Evolutionary conservation across 2,113 vertebrate species (phyloP).

Genomic region (Syrmaticus mikado): DNA sequence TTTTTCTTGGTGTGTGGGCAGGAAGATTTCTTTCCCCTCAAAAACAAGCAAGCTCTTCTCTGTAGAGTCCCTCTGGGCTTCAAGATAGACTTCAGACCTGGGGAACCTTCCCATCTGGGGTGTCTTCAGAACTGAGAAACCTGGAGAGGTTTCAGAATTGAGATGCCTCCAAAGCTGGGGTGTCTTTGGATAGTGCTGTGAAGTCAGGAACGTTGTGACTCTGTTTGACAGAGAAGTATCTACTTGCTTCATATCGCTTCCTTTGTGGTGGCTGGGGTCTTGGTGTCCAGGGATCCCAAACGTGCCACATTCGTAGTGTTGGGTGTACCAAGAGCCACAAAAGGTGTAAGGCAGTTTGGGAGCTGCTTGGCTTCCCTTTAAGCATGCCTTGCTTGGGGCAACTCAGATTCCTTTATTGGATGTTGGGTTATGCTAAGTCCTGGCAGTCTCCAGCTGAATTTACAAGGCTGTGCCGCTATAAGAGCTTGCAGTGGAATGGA

Average conservation of each 20-base stretch:
- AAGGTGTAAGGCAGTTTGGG: not conserved
- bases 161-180: not conserved
- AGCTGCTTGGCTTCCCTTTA: not conserved
- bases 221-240: not conserved
- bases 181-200: not conserved
- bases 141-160: too few relatives aligned
- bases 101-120: not conserved
- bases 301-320: accelerated
- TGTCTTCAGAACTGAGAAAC: not conserved
- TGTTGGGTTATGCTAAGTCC: not conserved
- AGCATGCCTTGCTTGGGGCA: not conserved
- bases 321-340: not conserved
- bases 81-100: not conserved
- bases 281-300: not conserved
- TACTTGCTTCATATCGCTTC: not conserved
- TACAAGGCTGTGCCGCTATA: not conserved
- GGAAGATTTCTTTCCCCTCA: not conserved
- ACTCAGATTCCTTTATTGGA: not conserved
- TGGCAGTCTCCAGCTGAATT: not conserved
- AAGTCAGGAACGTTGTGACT: not conserved
- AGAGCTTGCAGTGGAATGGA: not conserved
- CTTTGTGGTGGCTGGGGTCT: not conserved
- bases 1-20: not conserved
- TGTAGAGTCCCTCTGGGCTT: not conserved
- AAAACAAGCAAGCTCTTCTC: not conserved